Conservation (phyloP, 2,888 invertebrate species). For the Drosophila niveifrons region DNA sequence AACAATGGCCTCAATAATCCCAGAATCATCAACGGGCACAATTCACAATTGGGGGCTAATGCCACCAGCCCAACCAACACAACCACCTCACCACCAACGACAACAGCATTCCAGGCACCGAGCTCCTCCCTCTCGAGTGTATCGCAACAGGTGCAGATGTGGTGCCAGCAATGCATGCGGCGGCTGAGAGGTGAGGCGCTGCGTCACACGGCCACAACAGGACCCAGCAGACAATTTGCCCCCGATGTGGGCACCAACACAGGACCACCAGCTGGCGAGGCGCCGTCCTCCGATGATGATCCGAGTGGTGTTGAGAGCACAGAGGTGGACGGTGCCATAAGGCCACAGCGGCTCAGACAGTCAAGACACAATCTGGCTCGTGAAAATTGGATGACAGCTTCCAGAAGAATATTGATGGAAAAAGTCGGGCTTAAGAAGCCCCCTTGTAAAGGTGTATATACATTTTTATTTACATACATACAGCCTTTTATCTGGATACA, state of each 20-base stretch:
- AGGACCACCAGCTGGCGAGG: neutral
- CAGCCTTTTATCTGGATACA: neutral
- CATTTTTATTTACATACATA: neutral
- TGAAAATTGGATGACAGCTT: neutral
- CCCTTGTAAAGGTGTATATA: constrained; percentile 44
- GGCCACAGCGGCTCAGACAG: constrained; percentile 8
- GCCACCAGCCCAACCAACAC: neutral
- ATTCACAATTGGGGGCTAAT: constrained; percentile 6
- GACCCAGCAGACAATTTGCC: constrained; percentile 39
- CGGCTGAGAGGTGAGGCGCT: constrained; percentile 53
- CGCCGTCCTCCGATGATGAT: constrained; percentile 5
- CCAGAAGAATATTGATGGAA: constrained; percentile 18
- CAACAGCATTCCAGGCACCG: constrained; percentile 4
- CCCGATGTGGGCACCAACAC: constrained; percentile 31
- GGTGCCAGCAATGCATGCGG: constrained; percentile 51
- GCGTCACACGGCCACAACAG: constrained; percentile 67
- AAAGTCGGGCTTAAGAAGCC: constrained; percentile 12
- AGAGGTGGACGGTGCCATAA: constrained; percentile 31
- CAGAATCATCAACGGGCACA: constrained; percentile 34
- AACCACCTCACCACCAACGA: neutral
- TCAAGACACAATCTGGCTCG: neutral
- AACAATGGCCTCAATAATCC: constrained; percentile 34
- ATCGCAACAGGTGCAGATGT: constrained; percentile 44
- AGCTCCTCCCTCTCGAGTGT: neutral
- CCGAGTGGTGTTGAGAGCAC: neutral